phyloP scores from a whole-genome alignment of 2,113 vertebrate species.

The Phodopus roborovskii region DNA sequence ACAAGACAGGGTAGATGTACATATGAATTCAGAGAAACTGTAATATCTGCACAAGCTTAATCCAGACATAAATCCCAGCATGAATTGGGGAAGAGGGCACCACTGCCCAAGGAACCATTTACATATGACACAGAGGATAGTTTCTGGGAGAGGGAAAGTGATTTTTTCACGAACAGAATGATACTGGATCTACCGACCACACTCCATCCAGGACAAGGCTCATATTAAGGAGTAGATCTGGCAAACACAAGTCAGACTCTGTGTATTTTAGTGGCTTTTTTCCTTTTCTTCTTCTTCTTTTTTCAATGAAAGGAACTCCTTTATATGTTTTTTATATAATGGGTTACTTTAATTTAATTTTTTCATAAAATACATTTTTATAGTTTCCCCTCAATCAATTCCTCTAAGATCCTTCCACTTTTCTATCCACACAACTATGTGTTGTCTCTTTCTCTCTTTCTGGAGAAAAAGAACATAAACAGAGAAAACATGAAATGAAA shows the following conservation, averaged over 20 bases:
- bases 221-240: background rate
- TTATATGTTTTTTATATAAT: background rate
- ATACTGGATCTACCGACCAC: background rate
- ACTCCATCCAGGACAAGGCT: background rate
- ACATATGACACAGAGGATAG: background rate
- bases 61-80: background rate
- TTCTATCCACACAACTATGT: background rate
- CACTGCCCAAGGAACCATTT: background rate
- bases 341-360: background rate
- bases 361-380: background rate
- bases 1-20: background rate
- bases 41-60: background rate
- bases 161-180: background rate
- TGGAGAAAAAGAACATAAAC: background rate
- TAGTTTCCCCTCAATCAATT: background rate
- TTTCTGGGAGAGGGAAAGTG: background rate
- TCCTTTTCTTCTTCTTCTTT: background rate
- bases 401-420: background rate
- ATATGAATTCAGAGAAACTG: background rate
- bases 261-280: background rate
- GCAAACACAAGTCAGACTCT: background rate
- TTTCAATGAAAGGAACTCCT: background rate
- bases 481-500: background rate
- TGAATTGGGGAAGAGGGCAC: background rate
- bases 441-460: background rate